phyloP scores from a whole-genome alignment of 2,113 vertebrate genomes.

The Platysteira castanea region DNA sequence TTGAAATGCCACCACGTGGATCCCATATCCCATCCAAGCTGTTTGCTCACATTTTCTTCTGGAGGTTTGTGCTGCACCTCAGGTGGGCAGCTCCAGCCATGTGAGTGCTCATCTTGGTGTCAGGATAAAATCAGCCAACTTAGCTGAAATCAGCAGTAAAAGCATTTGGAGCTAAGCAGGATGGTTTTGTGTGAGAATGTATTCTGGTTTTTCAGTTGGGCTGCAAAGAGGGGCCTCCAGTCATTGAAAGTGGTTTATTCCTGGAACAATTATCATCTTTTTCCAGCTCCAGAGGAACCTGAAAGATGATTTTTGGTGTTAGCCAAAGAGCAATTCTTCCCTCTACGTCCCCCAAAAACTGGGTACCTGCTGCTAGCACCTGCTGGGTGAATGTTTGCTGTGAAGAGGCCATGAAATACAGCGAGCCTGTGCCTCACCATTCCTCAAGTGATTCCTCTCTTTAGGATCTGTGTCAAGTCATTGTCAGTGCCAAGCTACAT shows the following conservation, averaged over 20 bases:
- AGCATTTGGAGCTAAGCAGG: not conserved
- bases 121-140: not conserved
- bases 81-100: not conserved
- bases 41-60: not conserved
- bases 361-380: not conserved
- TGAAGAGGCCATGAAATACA: not conserved
- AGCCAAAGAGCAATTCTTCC: not conserved
- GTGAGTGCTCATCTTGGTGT: not conserved
- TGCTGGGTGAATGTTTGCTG: not conserved
- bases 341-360: fast-evolving
- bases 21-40: not conserved
- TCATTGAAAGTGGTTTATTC: not conserved
- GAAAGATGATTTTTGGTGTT: not conserved
- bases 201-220: not conserved
- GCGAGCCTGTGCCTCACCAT: not conserved
- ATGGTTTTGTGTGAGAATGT: not conserved
- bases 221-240: not conserved
- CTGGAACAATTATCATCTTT: not conserved
- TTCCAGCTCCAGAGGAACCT: not conserved
- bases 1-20: not conserved
- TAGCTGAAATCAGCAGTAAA: not conserved
- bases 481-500: not conserved
- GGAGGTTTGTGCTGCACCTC: not conserved
- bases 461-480: not conserved
- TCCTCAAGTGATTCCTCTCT: not conserved